A percentile compares a stretch with the other conserved stretches of the same genome.
These are phyloP conservation scores for Petromus typicus DNA, from an alignment of 2,113 vertebrate genomes.

Conservation along the genomic window DNA sequence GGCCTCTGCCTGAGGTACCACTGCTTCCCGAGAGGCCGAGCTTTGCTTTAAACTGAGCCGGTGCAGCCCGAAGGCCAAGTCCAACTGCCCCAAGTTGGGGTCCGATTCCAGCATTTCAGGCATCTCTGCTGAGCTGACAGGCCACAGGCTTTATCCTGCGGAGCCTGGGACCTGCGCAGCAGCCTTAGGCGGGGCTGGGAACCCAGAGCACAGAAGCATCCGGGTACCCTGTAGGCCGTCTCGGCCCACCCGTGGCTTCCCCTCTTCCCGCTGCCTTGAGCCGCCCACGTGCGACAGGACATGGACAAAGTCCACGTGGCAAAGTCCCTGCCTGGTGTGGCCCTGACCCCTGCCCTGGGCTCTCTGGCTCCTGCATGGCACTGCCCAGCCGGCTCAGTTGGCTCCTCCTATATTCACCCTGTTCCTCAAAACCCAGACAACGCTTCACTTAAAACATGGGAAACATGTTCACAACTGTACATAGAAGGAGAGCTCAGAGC, in stretches of 20 bases:
- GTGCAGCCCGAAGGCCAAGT: background rate
- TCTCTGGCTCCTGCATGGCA: background rate
- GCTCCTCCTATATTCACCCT: background rate
- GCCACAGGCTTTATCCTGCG: too few species aligned
- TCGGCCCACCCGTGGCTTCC: background rate
- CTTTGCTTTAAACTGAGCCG: background rate
- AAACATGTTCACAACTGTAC: too few species aligned
- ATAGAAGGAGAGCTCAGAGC: too few species aligned
- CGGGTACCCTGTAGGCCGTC: background rate
- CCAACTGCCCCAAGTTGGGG: background rate
- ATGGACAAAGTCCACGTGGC: too few species aligned
- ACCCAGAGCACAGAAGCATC: background rate
- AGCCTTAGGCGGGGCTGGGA: background rate
- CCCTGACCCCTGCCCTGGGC: background rate
- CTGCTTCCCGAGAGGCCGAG: background rate
- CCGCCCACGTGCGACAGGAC: background rate
- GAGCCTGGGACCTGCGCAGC: too few species aligned
- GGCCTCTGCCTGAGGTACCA: too few species aligned
- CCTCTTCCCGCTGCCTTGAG: slow-evolving; percentile 12
- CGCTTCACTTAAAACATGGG: background rate
- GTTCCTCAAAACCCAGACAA: background rate
- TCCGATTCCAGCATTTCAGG: background rate
- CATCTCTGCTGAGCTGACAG: too few species aligned
- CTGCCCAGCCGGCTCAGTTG: background rate
- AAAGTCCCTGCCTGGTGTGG: too few species aligned